Evolutionary conservation across 2,888 invertebrate genomes (phyloP), one percentile per base, ranked within the genome.

Genomic region (Eremobia ochroleuca): DNA sequence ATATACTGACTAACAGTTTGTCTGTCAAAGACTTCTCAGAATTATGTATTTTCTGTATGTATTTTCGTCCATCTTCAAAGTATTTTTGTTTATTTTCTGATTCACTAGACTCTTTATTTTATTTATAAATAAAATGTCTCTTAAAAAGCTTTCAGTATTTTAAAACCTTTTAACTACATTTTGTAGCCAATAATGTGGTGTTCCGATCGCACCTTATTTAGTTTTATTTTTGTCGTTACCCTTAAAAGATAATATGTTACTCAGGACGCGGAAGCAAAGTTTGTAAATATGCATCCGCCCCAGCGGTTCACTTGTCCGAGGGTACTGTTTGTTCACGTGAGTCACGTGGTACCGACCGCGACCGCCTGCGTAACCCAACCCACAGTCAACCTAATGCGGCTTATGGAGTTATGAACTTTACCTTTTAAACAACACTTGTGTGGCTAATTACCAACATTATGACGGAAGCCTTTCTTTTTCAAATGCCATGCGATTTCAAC

Each of bases 221-320:
- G 34, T 59, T 77, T 76, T 89, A 89, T 90, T 88, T 89, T 84
- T 85, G 82, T 73, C 82, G 80, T 82, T 81, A 82, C 84, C 85
- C 86, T 90, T 87, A 88, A 87, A 90, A 88, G 88, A 89, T 90
- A 88, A 90, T 91, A 90, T 89, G 91, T 87, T 90, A 87, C 89
- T 87, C 87, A 83, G 89, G 90, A 90, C 88, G 88, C 87, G 88
- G 87, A 89, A 91, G 92, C 90, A 89, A 88, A 92, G 91, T 93
- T 92, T 91, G 92, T 94, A 94, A 93, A 93, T 92, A 93, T 83
- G 81, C 83, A 89, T 90, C 88, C 88, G 88, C 86, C 87, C 90
- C 81, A 77, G 74, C 90, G 89, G 88, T 90, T 91, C 86, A 88
- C 87, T 86, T 85, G 81, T 82, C 85, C 85, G 88, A 87, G 89